Percentiles rank a stretch among this genome's conserved stretches.
These are phyloP conservation scores for Pegoplata infirma DNA, from an alignment of 2,888 invertebrate genomes.

Conservation along the genomic window DNA sequence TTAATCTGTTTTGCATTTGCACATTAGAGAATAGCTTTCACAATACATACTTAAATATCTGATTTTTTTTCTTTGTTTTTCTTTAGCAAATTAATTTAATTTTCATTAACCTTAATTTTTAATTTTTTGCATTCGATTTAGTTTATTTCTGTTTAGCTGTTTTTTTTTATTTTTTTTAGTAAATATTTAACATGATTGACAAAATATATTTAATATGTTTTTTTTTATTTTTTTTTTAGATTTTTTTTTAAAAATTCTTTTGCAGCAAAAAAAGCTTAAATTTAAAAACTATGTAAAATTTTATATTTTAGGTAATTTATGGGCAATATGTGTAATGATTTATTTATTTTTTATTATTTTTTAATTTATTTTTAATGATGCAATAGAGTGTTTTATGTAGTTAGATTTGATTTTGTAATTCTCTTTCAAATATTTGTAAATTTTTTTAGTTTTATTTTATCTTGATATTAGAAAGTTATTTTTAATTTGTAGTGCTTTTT, in stretches of 20 bases:
- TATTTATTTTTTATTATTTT: no score
- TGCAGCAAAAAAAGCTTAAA: constrained; percentile 60
- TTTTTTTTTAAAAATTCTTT: constrained; percentile 48
- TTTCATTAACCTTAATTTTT: constrained; percentile 13
- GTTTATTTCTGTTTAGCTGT: constrained; percentile 42
- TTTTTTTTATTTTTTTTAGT: constrained; percentile 35
- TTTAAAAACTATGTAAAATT: constrained; percentile 58
- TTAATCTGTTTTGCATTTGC: constrained; percentile 57
- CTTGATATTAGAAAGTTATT: constrained; percentile 10
- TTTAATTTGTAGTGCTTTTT: constrained; percentile 31
- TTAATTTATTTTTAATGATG: constrained; percentile 16
- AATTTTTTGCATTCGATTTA: constrained; percentile 13
- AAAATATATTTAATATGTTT: constrained; percentile 66
- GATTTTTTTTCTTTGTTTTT: constrained; percentile 22
- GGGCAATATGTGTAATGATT: constrained; percentile 12
- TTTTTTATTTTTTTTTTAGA: constrained; percentile 39
- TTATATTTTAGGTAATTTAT: constrained; percentile 22
- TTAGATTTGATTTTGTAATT: constrained; percentile 44
- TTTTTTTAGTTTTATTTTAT: constrained; percentile 25
- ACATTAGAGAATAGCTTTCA: constrained; percentile 58
- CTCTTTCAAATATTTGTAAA: no score
- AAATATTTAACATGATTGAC: constrained; percentile 74
- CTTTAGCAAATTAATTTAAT: constrained; percentile 50
- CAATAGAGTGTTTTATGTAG: no score
- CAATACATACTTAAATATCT: constrained; percentile 29